Evolutionary conservation across 2,113 vertebrate genomes (phyloP).

Genomic region (Leucoraja erinaceus): DNA sequence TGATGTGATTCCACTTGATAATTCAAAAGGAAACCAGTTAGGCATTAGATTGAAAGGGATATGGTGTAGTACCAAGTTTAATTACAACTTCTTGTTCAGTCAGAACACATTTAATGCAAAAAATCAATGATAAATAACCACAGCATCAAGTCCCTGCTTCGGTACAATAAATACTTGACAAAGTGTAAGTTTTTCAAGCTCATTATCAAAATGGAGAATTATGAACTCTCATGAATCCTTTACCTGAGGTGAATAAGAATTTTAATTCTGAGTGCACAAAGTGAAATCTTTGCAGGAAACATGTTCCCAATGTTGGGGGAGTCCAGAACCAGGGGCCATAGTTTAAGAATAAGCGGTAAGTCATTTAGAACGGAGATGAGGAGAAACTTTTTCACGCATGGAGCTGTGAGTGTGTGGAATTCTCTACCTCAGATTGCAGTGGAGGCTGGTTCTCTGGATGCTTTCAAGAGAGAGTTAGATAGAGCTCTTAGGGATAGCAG

Average conservation of each 20-base stretch:
- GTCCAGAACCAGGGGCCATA: too few species aligned
- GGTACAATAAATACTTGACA: conserved; percentile 26
- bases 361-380: too few species aligned
- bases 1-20: not conserved
- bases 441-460: too few species aligned
- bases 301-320: too few species aligned
- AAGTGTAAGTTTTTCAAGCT: conserved; percentile 16
- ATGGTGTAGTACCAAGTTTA: not conserved
- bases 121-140: conserved; percentile 33
- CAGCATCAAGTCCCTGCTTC: not conserved
- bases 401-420: too few species aligned
- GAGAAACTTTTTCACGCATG: too few species aligned
- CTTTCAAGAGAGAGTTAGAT: too few species aligned
- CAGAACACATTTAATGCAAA: conserved; percentile 25
- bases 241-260: not conserved
- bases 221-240: conserved; percentile 19
- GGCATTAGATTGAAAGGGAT: not conserved
- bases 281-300: not conserved
- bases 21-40: conserved; percentile 5
- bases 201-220: conserved; percentile 21
- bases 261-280: not conserved
- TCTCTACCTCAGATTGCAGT: too few species aligned
- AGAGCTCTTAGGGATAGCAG: too few species aligned
- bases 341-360: too few species aligned
- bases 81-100: not conserved